Evolutionary conservation across 2,113 vertebrate species (phyloP).

Genomic region (Boleophthalmus pectinirostris): DNA sequence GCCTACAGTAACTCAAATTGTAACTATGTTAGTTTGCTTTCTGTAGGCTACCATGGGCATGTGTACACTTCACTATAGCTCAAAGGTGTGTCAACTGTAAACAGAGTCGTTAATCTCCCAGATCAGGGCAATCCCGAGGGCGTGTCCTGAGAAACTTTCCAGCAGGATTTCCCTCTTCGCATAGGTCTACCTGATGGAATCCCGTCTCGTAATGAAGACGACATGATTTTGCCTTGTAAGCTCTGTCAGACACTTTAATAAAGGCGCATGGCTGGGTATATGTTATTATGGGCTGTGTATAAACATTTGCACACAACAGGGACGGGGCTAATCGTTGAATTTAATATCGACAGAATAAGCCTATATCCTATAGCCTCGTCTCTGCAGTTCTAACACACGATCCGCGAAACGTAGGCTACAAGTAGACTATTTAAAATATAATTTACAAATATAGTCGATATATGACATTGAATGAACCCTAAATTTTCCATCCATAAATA

Average conservation of each 20-base stretch:
- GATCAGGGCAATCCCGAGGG: constrained; percentile 59
- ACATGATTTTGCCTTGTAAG: neutral
- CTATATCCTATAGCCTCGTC: neutral
- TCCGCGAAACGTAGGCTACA: neutral
- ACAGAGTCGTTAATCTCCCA: constrained; percentile 3
- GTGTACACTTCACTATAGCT: neutral
- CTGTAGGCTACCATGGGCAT: neutral
- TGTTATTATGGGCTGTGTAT: too few species aligned
- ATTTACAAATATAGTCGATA: constrained; percentile 56
- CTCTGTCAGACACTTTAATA: neutral
- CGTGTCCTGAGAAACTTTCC: constrained; percentile 72
- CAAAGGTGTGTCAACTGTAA: constrained; percentile 12
- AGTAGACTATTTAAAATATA: constrained; percentile 28
- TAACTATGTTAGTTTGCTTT: neutral
- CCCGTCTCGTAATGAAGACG: constrained; percentile 37
- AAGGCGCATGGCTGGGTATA: too few species aligned
- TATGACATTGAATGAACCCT: constrained; percentile 27
- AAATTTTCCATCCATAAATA: constrained; percentile 65
- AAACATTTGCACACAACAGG: too few species aligned
- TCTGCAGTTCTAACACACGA: constrained; percentile 1
- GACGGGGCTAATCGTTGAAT: neutral
- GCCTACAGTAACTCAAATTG: neutral
- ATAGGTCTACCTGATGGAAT: constrained; percentile 40
- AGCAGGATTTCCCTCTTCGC: constrained; percentile 62
- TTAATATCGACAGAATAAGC: neutral